Base-by-base conservation (phyloP, 1,140 invertebrate species). In the Leptoteleia sp. region DNA sequence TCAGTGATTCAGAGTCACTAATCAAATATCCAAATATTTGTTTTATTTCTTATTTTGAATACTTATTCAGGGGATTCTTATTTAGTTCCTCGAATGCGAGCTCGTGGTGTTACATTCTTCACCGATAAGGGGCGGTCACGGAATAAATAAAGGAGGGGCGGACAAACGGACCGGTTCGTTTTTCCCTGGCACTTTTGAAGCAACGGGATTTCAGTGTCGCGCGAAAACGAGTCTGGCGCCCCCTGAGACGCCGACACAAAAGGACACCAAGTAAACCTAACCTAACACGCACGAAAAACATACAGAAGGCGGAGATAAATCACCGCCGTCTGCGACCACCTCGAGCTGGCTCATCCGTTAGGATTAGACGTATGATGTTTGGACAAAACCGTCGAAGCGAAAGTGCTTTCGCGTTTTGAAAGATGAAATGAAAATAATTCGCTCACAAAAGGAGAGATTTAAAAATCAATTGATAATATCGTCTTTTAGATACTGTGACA, bases 71-170 rank as follows among this genome's bases (percentile, higher is more conserved):
- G 16, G 12, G 17, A 31, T 11, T 12, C 7, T 3, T 50, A 48
- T 62, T 38, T 50, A 48, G 40, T 62, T 33, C n/a, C 15, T 42
- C 42, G 11, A 33, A 15, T 42, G 25, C 22, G n/a, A 31, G 22
- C 43, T 1, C 16, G 35, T 16, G 13, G 16, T 43, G 29, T 65
- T 22, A 38, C 33, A 31, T 48, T 61, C 22, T 13, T 25, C 38
- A 40, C 52, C 61, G 79, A 78, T 72, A 75, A 73, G 65, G 33
- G 85, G 76, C 72, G 81, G 79, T 78, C 54, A 70, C 38, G 70
- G 78, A 81, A 85, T 85, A 82, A 87, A 85, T 86, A 85, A 85
- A 70, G 80, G 81, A 80, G 45, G 71, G 59, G 37, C 48, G 17
- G 50, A 64, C 45, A 38, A 64, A 47, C 62, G 68, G 45, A 40